Conservation (phyloP, 2,888 invertebrate genomes). For the Camponotus fellah region DNA sequence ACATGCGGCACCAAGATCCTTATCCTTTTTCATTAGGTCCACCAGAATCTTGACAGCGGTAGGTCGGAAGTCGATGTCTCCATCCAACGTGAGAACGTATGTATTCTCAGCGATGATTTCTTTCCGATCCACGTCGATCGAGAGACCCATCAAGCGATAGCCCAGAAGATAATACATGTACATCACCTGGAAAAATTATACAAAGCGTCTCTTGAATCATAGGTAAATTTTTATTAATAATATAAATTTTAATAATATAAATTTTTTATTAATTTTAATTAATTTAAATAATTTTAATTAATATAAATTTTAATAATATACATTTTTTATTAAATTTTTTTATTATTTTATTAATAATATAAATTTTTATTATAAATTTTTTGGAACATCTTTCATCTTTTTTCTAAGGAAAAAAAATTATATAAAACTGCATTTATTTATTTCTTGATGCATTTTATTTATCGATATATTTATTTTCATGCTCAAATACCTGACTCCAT, state of each 20-base stretch:
- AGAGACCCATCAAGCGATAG: constrained; percentile 91
- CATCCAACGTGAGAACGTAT: constrained; percentile 94
- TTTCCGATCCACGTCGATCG: constrained; percentile 88
- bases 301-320: too few species aligned
- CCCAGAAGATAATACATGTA: constrained; percentile 97
- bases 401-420: background rate
- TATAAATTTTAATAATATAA: too few species aligned
- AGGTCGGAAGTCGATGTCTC: constrained; percentile 96
- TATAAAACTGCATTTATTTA: background rate
- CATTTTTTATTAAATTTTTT: too few species aligned
- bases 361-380: background rate
- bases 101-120: constrained; percentile 93
- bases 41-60: constrained; percentile 92
- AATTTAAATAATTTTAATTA: too few species aligned
- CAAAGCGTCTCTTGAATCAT: constrained; percentile 1
- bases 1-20: constrained; percentile 93
- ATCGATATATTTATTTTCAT: background rate
- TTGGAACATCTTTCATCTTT: constrained; percentile 13
- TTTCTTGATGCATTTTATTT: background rate
- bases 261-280: too few species aligned
- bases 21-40: constrained; percentile 95
- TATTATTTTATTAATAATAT: too few species aligned
- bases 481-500: constrained; percentile 93
- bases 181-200: constrained; percentile 89
- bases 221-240: background rate